These are phyloP conservation scores for Elgonia sp. DNA, from an alignment of 2,888 invertebrate genomes.

Conservation along the genomic window DNA sequence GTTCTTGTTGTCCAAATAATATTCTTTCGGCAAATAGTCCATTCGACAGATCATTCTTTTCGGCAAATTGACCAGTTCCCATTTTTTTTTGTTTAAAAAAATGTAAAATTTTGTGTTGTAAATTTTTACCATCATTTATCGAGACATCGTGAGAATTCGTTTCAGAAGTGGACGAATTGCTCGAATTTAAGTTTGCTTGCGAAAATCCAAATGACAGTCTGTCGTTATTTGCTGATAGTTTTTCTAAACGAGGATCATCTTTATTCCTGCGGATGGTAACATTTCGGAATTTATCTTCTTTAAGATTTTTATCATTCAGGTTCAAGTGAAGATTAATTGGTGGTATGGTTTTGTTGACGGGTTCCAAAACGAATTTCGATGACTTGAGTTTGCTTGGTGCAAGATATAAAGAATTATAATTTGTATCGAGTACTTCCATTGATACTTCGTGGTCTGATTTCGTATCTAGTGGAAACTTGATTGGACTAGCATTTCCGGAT, in stretches of 20 bases:
- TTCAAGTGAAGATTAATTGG: conserved; percentile 30
- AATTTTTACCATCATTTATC: background rate
- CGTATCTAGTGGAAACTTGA: no score
- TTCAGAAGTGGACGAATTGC: background rate
- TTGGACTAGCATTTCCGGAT: no score
- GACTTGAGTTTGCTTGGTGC: conserved; percentile 29
- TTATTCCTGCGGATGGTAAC: conserved; percentile 6
- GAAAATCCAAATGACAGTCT: background rate
- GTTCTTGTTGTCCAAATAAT: no score
- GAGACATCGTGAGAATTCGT: background rate
- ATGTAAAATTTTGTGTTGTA: background rate
- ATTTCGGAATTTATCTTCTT: conserved; percentile 13
- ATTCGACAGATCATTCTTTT: no score
- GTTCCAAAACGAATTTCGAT: background rate
- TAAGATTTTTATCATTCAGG: background rate
- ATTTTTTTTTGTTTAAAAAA: no score
- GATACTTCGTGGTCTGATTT: no score
- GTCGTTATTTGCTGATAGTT: background rate
- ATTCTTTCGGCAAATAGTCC: no score
- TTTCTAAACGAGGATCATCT: background rate
- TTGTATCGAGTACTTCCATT: background rate
- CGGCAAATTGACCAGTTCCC: no score
- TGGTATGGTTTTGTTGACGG: background rate
- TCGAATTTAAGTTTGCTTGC: background rate
- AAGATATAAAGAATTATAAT: background rate